Evolutionary conservation across 2,113 vertebrate species (phyloP).

Genomic region (Epinephelus cyanopodus): DNA sequence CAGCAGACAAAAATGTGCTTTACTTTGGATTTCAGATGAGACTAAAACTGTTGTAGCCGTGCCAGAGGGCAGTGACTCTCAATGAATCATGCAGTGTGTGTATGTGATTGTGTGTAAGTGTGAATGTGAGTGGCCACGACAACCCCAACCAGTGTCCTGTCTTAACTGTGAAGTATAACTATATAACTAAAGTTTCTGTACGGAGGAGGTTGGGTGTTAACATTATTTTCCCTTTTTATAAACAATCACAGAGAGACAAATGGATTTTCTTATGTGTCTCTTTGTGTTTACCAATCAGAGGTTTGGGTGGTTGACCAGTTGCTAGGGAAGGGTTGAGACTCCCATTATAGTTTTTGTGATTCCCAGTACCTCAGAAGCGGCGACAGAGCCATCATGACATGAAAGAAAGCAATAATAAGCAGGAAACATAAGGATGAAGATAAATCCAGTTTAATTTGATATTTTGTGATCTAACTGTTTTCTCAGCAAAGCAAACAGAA

Average conservation of each 20-base stretch:
- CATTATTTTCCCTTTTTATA: constrained; percentile 58
- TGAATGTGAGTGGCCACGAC: constrained; percentile 58
- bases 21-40: constrained; percentile 66
- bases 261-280: constrained; percentile 63
- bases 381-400: constrained; percentile 46
- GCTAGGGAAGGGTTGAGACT: constrained; percentile 42
- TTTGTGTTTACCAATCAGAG: constrained; percentile 70
- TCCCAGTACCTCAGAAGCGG: constrained; percentile 38
- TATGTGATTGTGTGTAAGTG: constrained; percentile 25
- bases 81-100: constrained; percentile 62
- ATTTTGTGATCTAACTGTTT: constrained; percentile 54
- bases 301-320: constrained; percentile 49
- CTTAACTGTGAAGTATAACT: constrained; percentile 75
- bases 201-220: constrained; percentile 40
- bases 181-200: constrained; percentile 62
- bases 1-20: constrained; percentile 73
- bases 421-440: constrained; percentile 34
- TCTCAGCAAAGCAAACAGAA: constrained; percentile 42
- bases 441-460: constrained; percentile 57
- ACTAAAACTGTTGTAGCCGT: constrained; percentile 57
- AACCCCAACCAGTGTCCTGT: constrained; percentile 74
- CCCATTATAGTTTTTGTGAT: constrained; percentile 31
- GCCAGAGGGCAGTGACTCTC: constrained; percentile 61
- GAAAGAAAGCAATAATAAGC: constrained; percentile 77
- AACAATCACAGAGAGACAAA: constrained; percentile 59